These are phyloP conservation scores for Leptosomus discolor DNA, from an alignment of 2,113 vertebrate genomes.

Conservation along the genomic window DNA sequence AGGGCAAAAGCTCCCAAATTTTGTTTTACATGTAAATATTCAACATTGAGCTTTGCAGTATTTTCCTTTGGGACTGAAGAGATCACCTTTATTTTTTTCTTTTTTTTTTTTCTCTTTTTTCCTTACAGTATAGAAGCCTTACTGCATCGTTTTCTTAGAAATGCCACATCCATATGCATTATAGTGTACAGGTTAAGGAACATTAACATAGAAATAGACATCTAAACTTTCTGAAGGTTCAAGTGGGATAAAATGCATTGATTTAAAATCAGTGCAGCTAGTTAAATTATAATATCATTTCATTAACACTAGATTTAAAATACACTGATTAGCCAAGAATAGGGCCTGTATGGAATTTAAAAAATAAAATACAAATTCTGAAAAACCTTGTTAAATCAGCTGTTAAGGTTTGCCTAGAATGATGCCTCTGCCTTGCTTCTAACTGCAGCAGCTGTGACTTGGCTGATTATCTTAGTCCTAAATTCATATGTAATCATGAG, in stretches of 20 bases:
- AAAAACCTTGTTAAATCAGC: background rate
- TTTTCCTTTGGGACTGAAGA: background rate
- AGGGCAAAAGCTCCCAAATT: background rate
- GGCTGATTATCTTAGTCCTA: background rate
- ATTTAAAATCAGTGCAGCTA: background rate
- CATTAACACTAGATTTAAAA: background rate
- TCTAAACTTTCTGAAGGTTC: background rate
- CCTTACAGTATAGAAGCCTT: background rate
- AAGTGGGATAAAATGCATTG: background rate
- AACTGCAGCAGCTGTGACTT: background rate
- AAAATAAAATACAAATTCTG: background rate
- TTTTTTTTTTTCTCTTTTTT: fast-evolving
- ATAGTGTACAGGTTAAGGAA: background rate
- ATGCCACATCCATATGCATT: background rate
- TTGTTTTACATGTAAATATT: background rate
- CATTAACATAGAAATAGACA: background rate
- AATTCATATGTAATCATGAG: background rate
- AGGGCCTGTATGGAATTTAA: background rate
- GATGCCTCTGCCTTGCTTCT: background rate
- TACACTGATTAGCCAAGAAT: background rate
- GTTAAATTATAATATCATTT: background rate
- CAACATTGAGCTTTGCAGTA: background rate
- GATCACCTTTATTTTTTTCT: background rate
- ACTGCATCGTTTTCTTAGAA: background rate
- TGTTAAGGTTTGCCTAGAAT: background rate